Conservation (phyloP, 2,113 vertebrate genomes). For the Pipra filicauda region DNA sequence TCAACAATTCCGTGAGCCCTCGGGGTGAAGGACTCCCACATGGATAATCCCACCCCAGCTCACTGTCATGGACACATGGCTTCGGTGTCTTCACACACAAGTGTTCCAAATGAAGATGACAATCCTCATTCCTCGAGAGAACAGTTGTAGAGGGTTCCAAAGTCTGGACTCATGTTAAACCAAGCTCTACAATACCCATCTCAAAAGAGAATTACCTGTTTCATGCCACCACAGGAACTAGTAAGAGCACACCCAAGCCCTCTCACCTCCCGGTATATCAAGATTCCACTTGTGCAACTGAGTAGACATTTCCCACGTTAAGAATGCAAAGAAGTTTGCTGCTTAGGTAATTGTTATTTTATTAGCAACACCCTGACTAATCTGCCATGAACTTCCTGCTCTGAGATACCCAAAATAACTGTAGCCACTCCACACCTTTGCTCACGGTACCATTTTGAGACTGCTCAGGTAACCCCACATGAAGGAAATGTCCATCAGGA, state of each 20-base stretch:
- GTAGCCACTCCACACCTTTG: neutral
- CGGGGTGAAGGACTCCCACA: neutral
- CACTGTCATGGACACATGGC: accelerated
- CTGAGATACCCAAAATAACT: neutral
- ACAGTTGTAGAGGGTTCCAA: neutral
- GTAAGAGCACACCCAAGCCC: neutral
- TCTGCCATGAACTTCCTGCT: neutral
- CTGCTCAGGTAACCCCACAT: neutral
- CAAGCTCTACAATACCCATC: neutral
- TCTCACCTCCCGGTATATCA: neutral
- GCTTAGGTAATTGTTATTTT: neutral
- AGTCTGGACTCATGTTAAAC: neutral
- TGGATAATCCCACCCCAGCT: neutral
- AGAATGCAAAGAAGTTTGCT: neutral
- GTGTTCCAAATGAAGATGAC: neutral
- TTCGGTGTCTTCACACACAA: neutral
- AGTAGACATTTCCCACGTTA: neutral
- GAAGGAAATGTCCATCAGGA: neutral
- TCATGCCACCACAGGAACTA: neutral
- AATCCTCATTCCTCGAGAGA: neutral
- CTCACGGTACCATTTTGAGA: neutral
- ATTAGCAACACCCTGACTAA: neutral
- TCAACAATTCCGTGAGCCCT: neutral
- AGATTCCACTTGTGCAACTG: neutral
- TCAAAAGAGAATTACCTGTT: neutral